Evolutionary conservation across 2,113 vertebrate species (phyloP), one percentile per base, ranked within the genome.

Genomic region (Passer domesticus): DNA sequence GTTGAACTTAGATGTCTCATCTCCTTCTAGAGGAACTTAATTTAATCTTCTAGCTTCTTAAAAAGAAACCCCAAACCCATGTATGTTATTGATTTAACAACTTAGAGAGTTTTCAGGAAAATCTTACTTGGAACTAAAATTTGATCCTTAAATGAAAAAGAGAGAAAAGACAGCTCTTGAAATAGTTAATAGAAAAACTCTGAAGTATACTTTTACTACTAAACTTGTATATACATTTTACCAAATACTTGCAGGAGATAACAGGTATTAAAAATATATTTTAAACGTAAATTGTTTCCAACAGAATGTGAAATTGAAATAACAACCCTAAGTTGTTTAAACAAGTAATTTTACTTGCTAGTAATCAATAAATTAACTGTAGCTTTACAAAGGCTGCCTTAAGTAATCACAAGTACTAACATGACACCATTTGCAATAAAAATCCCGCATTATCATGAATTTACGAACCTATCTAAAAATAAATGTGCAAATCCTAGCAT

Each of bases 361-460:
- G 21, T n/a, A 89, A 92, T 56, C 44, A 39, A 84, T 67, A 90
- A 85, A 83, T 46, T 52, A 49, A 59, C 53, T 20, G 8, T 62
- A 22, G 33, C 50, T 89, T 59, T 25, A 87, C 82, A 87, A 59
- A 81, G 7, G 49, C 33, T 93, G 53, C 41, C 63, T 43, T 91
- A n/a, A 82, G 67, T 82, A 93, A 91, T 52, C 73, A 83, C 80
- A 95, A 66, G 59, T 69, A 41, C 43, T 94, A 90, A 53, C 25
- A 50, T 64, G 46, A 93, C 74, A 75, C 55, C 39, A 89, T 83
- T 90, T 95, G 70, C 37, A 78, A n/a, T 69, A 83, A 90, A 90
- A 89, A 28, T 18, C 77, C 18, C 46, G 52, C 41, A 43, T 90
- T 58, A 80, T 70, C 5, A 18, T 35, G 41, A 94, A 52, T 27